A percentile compares a stretch with the other conserved stretches of the same genome.
Conservation (phyloP, 2,113 vertebrate species). For the Ailuropoda melanoleuca region DNA sequence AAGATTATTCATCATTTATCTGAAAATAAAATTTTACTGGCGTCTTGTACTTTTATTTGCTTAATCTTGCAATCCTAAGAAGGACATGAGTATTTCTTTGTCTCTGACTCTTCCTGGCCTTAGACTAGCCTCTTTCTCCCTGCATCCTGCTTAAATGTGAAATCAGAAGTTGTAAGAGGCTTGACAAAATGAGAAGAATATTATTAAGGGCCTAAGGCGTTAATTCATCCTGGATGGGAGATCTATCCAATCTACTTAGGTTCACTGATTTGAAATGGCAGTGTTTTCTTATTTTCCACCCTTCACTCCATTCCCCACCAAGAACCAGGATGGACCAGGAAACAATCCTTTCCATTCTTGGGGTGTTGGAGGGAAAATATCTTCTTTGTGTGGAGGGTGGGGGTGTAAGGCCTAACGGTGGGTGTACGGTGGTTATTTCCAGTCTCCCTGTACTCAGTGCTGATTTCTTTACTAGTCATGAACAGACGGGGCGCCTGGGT, state of each 20-base stretch:
- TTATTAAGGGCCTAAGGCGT: slow-evolving; percentile 58
- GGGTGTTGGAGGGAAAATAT: neutral
- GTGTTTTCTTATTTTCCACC: neutral
- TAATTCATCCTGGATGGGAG: slow-evolving; percentile 62
- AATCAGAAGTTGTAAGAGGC: slow-evolving; percentile 51
- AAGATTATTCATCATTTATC: neutral
- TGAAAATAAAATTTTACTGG: neutral
- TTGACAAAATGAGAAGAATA: slow-evolving; percentile 49
- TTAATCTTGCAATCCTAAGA: neutral
- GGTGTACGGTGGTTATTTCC: neutral
- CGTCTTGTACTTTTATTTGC: neutral
- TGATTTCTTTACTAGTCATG: neutral
- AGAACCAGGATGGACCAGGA: neutral
- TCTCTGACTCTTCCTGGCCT: neutral
- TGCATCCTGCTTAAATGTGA: neutral
- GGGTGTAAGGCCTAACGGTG: neutral
- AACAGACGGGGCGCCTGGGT: neutral
- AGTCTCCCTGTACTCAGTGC: neutral
- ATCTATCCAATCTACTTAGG: slow-evolving; percentile 60
- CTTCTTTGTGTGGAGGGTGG: neutral
- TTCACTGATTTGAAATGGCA: slow-evolving; percentile 54
- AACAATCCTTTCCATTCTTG: neutral
- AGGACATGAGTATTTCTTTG: neutral
- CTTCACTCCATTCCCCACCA: neutral
- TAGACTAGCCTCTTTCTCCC: neutral